Conservation (phyloP, 2,113 vertebrate species). For the Chlorodrepanis virens region DNA sequence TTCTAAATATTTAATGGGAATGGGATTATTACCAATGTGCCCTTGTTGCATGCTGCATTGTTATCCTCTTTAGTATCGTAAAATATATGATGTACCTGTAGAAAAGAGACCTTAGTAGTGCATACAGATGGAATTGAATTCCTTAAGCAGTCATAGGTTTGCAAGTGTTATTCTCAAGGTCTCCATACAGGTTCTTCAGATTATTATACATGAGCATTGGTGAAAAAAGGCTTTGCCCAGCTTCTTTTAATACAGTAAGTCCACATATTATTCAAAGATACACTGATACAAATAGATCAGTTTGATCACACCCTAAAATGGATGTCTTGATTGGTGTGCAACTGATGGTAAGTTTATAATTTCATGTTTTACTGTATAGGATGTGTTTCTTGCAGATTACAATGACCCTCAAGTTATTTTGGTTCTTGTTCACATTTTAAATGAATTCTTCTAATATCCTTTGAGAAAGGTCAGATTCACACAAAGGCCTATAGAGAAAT, state of each 20-base stretch:
- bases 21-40: constrained; percentile 1
- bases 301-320: not conserved
- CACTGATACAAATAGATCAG: not conserved
- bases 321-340: not conserved
- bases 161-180: not conserved
- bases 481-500: not conserved
- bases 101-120: not conserved
- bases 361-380: not conserved
- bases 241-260: not conserved
- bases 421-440: not conserved
- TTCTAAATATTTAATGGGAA: constrained; percentile 27
- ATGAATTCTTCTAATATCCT: not conserved
- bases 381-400: not conserved
- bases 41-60: not conserved
- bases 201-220: not conserved
- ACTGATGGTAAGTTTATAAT: not conserved
- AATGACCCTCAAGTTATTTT: not conserved
- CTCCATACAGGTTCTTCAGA: not conserved
- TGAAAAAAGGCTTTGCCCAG: not conserved
- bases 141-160: constrained; percentile 1
- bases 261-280: not conserved
- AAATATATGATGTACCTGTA: not conserved
- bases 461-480: not conserved
- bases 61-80: constrained; percentile 2
- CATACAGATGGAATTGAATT: constrained; percentile 17